Conservation (phyloP, 53 echinoderm and acorn worm species). For the Hippasteria phrygiana region DNA sequence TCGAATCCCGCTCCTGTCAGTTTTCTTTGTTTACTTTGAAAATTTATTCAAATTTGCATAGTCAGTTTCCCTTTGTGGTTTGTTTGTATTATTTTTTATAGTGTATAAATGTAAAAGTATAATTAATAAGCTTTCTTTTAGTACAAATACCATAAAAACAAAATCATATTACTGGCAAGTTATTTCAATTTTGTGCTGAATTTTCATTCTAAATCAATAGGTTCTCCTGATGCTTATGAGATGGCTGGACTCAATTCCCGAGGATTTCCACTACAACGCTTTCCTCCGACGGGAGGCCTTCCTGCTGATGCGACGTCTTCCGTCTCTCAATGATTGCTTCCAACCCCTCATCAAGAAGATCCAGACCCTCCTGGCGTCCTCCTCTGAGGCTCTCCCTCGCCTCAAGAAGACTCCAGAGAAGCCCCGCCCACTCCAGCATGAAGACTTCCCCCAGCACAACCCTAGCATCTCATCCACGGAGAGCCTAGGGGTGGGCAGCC, state of each 20-base stretch:
- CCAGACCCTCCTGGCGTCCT: slow-evolving; percentile 12
- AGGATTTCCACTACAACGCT: slow-evolving; percentile 74
- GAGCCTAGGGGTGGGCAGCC: neutral
- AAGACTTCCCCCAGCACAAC: slow-evolving; percentile 46
- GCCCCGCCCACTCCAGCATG: slow-evolving; percentile 30
- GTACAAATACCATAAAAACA: neutral
- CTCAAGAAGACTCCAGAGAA: slow-evolving; percentile 56
- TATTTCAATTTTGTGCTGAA: neutral
- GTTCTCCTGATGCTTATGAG: slow-evolving; percentile 69
- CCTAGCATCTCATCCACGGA: slow-evolving; percentile 55
- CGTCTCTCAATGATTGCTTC: slow-evolving; percentile 57
- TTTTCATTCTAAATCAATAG: slow-evolving; percentile 1
- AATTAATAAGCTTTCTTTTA: too few relatives aligned
- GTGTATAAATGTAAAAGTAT: too few relatives aligned
- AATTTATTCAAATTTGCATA: too few relatives aligned
- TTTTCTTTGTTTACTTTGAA: too few relatives aligned
- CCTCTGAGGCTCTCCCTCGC: slow-evolving; percentile 13
- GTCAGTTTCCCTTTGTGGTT: too few relatives aligned
- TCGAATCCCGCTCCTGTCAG: too few relatives aligned
- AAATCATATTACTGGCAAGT: neutral
- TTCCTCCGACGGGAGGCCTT: slow-evolving; percentile 75
- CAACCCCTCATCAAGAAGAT: slow-evolving; percentile 58
- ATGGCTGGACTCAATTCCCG: slow-evolving; percentile 79
- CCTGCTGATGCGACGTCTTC: slow-evolving; percentile 72
- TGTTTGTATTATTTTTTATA: too few relatives aligned